Base-by-base conservation (phyloP, 2,113 vertebrate genomes). In the Triplophysa rosa region DNA sequence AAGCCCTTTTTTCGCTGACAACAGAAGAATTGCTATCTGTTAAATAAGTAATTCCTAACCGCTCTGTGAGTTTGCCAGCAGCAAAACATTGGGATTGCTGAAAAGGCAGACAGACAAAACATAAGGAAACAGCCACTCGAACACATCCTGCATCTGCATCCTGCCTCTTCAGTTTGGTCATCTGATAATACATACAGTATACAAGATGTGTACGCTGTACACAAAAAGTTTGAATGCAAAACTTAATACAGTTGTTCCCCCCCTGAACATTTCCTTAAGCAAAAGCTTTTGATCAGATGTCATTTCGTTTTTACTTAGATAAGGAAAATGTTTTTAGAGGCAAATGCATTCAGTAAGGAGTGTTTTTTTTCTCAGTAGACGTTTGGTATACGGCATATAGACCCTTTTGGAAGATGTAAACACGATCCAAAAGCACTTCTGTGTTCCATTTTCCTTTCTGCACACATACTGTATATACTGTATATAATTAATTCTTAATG, bases 11-110 rank as follows among this genome's bases (percentile, higher is more conserved):
- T 92, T 93, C 89, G 91, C 93, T 93, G 92, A 94, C 92, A 91
- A 90, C 89, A 91, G 90, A 92, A 89, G 85, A 93, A 93, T 89
- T 84, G 87, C 92, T 93, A 94, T 93, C 93, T 93, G 92, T 92
- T 93, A 92, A 93, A 94, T 94, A 92, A 94, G 91, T 93, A 92
- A 94, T 93, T 93, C 90, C 90, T 89, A 90, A 91, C 87, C 90
- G 90, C 89, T 92, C 86, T 80, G 89, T 87, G 90, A 88, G 89
- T 91, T 90, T 87, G 88, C 90, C 90, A 87, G 90, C 87, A 91
- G 89, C 88, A 86, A 91, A 90, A 93, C 90, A 91, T 90, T 89
- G 90, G 89, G 87, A 90, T 90, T 92, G 92, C 91, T 86, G 91
- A 93, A 92, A 89, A 90, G 87, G 90, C 89, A 89, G 83, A 78